phyloP scores from a whole-genome alignment of 2,888 invertebrate genomes.

The Drosophila multiciliata region DNA sequence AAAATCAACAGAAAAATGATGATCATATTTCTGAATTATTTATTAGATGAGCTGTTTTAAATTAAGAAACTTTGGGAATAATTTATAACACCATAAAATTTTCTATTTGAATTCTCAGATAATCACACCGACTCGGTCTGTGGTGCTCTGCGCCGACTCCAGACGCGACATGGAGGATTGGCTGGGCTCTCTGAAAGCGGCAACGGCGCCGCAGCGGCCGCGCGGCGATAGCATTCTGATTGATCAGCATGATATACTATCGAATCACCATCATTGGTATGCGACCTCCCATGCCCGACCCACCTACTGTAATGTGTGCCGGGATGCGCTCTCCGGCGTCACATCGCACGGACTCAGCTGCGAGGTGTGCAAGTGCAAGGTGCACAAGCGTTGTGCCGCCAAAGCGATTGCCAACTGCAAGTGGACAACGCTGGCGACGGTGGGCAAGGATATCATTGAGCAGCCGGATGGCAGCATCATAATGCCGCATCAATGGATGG shows the following conservation, averaged over 20 bases:
- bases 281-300: constrained; percentile 97
- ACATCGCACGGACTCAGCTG: constrained; percentile 98
- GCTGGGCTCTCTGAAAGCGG: constrained; percentile 92
- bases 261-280: constrained; percentile 92
- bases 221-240: constrained; percentile 86
- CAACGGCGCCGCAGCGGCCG: constrained; percentile 85
- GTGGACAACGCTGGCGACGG: constrained; percentile 97
- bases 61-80: background rate
- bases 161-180: constrained; percentile 96
- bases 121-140: constrained; percentile 91
- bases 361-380: constrained; percentile 98
- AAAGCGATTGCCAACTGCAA: constrained; percentile 98
- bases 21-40: background rate
- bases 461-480: constrained; percentile 95
- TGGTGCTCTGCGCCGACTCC: constrained; percentile 92
- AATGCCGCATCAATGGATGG: constrained; percentile 99
- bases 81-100: background rate
- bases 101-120: constrained; percentile 56
- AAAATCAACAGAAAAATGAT: too few species aligned
- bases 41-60: background rate
- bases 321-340: constrained; percentile 96
- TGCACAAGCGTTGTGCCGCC: constrained; percentile 97
- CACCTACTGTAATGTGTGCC: constrained; percentile 98
- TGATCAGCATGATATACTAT: constrained; percentile 88
- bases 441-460: constrained; percentile 97